Percentiles rank a stretch among this genome's conserved stretches.
Conservation (phyloP, 2,113 vertebrate genomes). For the Rhipidura dahli region DNA sequence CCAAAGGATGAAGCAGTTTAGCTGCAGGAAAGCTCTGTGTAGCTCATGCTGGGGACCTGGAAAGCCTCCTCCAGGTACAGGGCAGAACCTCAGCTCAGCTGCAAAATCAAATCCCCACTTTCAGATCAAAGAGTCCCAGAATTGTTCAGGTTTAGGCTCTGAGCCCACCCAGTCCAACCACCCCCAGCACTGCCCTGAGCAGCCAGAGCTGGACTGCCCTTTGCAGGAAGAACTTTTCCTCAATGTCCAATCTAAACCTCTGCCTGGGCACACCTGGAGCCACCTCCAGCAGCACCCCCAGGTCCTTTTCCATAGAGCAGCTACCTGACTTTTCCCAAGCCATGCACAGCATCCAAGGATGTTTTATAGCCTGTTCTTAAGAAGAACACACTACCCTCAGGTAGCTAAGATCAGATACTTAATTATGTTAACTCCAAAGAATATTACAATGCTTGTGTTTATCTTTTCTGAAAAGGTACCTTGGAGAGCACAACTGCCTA, state of each 20-base stretch:
- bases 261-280: background rate
- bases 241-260: rapidly evolving
- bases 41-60: rapidly evolving
- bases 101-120: background rate
- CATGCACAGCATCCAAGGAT: rapidly evolving
- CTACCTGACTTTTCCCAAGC: background rate
- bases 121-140: rapidly evolving
- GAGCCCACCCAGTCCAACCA: background rate
- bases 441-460: background rate
- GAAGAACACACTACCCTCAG: rapidly evolving
- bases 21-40: rapidly evolving
- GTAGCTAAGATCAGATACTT: background rate
- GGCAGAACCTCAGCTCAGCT: background rate
- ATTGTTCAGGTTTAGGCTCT: rapidly evolving
- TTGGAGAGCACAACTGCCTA: background rate
- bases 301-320: background rate
- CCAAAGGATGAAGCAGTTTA: background rate
- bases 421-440: background rate
- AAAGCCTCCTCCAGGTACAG: background rate
- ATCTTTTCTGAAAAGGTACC: background rate
- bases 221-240: background rate
- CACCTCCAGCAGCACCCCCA: background rate
- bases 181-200: background rate
- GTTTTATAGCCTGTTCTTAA: rapidly evolving
- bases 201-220: background rate